phyloP scores from a whole-genome alignment of 2,888 invertebrate species.

The Euzophera pinguis region DNA sequence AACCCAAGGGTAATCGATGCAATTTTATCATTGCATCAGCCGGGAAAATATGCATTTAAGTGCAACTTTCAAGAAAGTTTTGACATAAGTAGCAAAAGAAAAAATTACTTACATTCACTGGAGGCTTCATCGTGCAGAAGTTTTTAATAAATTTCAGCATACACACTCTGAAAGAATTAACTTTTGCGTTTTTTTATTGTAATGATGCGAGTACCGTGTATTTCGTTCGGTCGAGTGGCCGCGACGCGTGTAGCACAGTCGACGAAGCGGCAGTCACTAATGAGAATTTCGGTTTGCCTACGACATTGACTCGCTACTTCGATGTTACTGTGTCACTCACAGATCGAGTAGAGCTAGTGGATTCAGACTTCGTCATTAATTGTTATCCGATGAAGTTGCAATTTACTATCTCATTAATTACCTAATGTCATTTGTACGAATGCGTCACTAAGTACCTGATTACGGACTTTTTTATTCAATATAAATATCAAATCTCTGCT shows the following conservation, averaged over 20 bases:
- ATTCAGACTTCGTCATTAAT: too few relatives aligned
- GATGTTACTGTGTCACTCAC: background rate
- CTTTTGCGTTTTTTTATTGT: background rate
- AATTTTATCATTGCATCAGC: conserved; percentile 13
- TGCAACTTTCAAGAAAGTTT: conserved; percentile 12
- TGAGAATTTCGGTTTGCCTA: background rate
- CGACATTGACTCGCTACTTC: conserved; percentile 28
- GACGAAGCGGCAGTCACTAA: conserved; percentile 64
- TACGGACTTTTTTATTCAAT: too few relatives aligned
- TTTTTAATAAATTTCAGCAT: conserved; percentile 60
- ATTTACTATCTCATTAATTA: background rate
- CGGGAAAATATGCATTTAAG: conserved; percentile 12
- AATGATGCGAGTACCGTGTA: conserved; percentile 13
- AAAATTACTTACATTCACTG: conserved; percentile 59
- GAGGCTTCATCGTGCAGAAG: conserved; percentile 69
- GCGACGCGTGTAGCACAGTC: conserved; percentile 42
- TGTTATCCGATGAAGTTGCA: background rate
- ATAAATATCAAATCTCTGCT: too few relatives aligned
- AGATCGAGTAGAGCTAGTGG: too few relatives aligned
- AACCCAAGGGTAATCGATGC: background rate
- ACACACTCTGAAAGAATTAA: conserved; percentile 22
- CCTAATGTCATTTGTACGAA: background rate
- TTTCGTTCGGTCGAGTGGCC: conserved; percentile 40
- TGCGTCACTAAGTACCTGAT: too few relatives aligned
- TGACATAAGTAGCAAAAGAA: conserved; percentile 1